Percentiles rank a stretch among this genome's conserved stretches.
Conservation (phyloP, 2,113 vertebrate genomes). For the Galeopterus variegatus region DNA sequence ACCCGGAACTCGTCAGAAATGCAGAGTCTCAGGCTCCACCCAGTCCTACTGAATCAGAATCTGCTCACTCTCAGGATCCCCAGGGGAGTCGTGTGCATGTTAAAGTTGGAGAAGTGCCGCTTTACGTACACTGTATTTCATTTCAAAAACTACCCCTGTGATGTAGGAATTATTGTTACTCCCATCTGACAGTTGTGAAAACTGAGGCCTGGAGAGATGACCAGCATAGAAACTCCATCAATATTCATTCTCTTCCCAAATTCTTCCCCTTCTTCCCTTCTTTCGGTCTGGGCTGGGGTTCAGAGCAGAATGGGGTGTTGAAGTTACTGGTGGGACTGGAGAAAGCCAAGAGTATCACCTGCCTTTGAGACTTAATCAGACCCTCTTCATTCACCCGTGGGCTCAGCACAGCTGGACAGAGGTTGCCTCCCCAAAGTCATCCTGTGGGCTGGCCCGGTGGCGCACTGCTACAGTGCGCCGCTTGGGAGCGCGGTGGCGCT, state of each 20-base stretch:
- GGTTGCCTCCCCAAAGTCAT: not conserved
- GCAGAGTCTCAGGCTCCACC: not conserved
- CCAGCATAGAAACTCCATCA: rapidly evolving
- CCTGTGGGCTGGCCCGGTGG: no score
- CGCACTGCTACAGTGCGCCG: no score
- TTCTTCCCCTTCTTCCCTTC: not conserved
- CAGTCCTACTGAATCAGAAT: not conserved
- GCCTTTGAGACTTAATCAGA: not conserved
- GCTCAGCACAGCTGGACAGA: not conserved
- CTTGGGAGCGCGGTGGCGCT: no score
- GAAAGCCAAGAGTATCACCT: not conserved
- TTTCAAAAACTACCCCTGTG: not conserved
- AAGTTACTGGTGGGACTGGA: not conserved
- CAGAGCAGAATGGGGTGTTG: not conserved
- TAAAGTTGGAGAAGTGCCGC: not conserved
- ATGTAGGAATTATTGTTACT: not conserved
- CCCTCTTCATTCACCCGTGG: not conserved
- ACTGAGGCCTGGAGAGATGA: not conserved
- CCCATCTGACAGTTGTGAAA: not conserved
- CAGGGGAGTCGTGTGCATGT: rapidly evolving
- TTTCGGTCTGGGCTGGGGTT: not conserved
- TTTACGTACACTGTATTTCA: not conserved
- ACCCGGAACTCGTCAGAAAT: not conserved
- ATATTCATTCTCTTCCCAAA: not conserved
- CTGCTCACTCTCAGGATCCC: not conserved